Base-by-base conservation (phyloP, 2,113 vertebrate genomes). In the Tyrannus savana region DNA sequence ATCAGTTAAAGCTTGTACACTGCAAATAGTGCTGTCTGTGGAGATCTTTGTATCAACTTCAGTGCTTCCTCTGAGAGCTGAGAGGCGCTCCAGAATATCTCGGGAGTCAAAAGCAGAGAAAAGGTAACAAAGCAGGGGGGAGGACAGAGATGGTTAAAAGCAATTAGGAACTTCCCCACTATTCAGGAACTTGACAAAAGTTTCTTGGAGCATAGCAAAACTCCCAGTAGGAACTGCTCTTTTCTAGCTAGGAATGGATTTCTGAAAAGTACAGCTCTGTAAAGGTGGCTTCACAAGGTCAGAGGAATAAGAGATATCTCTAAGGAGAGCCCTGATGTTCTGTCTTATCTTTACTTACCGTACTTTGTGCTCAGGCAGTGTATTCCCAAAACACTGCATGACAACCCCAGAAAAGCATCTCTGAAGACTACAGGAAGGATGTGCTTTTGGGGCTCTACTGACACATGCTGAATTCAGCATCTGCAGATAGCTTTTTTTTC, bases 201-300 rank as follows among this genome's bases (percentile, higher is more conserved):
- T 92, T 95, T 92, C 76, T 84, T 68, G 64, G 68, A 84, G 68
- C 52, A 49, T 80, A 90, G 56, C 52, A 89, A 84, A 95, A 49
- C 30, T 89, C 86, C 52, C 80, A 44, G 76, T 56, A 84, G 79
- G 82, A 94, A 67, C 60, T 75, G 68, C 35, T 75, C 73, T 84
- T 81, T 90, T 93, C 79, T 92, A 39, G 25, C 52, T 93, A 69
- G 49, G 52, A 88, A 92, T 79, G 63, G 63, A 59, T 89, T 93
- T 94, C 68, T 95, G 73, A 83, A 67, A 93, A 67, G 67, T 63
- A 88, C 67, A 88, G 68, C 44, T 88, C 59, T 88, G 16, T 52
- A 90, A 86, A 86, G 55, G 35, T 83, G 39, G 7, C 35, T 92
- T 60, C 44, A 53, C 60, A 94, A 89, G 80, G 64, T 78, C 88